Evolutionary conservation across 2,797 vertebrate species (phyloP).

Genomic region (Ciconia nigra): DNA sequence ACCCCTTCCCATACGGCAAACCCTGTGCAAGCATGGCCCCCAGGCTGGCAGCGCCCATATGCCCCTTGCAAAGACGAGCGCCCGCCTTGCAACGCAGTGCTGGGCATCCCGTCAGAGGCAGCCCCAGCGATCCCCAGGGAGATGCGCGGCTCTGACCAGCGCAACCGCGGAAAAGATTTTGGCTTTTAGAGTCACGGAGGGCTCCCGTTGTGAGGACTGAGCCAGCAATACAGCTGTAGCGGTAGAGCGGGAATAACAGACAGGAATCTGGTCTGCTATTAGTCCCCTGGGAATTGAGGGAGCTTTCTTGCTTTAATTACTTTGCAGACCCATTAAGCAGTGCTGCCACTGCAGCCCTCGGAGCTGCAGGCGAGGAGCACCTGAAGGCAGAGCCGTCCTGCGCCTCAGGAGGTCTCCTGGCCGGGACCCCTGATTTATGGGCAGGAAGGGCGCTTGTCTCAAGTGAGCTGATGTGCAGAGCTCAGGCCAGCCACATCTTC

Average conservation of each 20-base stretch:
- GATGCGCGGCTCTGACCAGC: neutral
- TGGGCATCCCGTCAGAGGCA: rapidly evolving
- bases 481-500: neutral
- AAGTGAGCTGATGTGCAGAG: neutral
- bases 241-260: neutral
- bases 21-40: neutral
- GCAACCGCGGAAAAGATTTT: neutral
- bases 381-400: neutral
- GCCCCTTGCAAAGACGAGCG: neutral
- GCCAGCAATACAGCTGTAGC: neutral
- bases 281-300: rapidly evolving
- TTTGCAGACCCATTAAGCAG: neutral
- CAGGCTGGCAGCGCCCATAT: neutral
- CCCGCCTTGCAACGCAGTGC: neutral
- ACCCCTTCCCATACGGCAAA: neutral
- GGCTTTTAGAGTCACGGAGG: neutral
- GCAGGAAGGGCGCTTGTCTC: neutral
- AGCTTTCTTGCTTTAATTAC: neutral
- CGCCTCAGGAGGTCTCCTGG: neutral
- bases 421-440: neutral
- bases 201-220: neutral
- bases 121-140: neutral
- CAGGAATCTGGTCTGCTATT: neutral
- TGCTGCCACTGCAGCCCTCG: neutral
- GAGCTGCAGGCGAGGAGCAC: neutral